Base-by-base conservation (phyloP, 2,888 invertebrate species). In the Oxystoma pomonae region DNA sequence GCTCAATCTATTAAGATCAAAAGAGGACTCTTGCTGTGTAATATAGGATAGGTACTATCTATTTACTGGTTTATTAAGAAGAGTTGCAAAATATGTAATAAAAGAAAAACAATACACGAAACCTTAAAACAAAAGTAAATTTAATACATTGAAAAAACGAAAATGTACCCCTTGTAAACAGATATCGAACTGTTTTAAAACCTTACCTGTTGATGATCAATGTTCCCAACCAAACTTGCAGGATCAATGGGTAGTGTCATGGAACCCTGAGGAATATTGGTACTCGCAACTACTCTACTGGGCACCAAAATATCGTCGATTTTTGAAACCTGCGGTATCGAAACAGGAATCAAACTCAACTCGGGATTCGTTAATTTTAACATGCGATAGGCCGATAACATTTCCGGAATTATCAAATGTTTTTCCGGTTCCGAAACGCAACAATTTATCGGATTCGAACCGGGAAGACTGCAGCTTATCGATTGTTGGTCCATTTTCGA, bases 201-300 rank as follows among this genome's bases (percentile, higher is more conserved):
- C 65, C 73, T 64, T 74, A 80, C 80, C 73, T 80, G 79, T 57
- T 78, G 75, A 52, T 77, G 65, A 60, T 79, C 78, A n/a, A 74
- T 72, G 64, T 74, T 73, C 21, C 79, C 80, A 22, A 72, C 56
- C n/a, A 80, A 69, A 53, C 62, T 67, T 16, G 67, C 67, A 12
- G 76, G 71, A 51, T 77, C 74, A 57, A 80, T 77, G 1, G 74
- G 72, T 20, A 69, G 69, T 1, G 77, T 73, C 66, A 75, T 69
- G 19, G 77, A 70, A 58, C 79, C 79, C 69, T 78, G 78, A 20
- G 76, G 74, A 64, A 80, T 77, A 59, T 65, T 66, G 2, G 71
- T 71, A 60, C 75, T 68, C 5, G 80, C 76, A 20, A 75, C 77
- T 21, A 78, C 78, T 66, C 76, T 73, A 62, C 79, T 79, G 12